A percentile compares a stretch with the other conserved stretches of the same genome.
Evolutionary conservation across 2,113 vertebrate species (phyloP).

Genomic region (Sorex fumeus): DNA sequence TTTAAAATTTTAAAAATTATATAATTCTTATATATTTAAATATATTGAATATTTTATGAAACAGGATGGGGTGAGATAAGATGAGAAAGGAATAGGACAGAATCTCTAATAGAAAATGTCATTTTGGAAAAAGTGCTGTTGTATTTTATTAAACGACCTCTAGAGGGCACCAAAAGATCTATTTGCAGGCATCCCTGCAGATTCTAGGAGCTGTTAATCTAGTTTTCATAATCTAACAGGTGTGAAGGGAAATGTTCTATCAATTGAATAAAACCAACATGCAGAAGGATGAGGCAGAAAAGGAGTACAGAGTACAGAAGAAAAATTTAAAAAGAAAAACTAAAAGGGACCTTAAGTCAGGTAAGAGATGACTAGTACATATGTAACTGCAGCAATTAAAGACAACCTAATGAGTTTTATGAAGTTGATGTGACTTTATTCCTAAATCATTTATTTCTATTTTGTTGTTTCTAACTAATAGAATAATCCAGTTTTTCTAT

Average conservation of each 20-base stretch:
- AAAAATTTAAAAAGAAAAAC: constrained; percentile 86
- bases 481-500: constrained; percentile 82
- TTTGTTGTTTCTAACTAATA: constrained; percentile 83
- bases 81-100: no score
- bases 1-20: background rate
- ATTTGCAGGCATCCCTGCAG: constrained; percentile 72
- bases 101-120: background rate
- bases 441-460: constrained; percentile 82
- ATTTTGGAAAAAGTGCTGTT: constrained; percentile 51
- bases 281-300: constrained; percentile 95
- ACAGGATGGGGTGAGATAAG: no score
- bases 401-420: constrained; percentile 73
- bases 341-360: constrained; percentile 92
- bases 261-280: constrained; percentile 93
- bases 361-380: constrained; percentile 88
- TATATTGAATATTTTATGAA: background rate
- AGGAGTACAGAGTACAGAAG: constrained; percentile 92
- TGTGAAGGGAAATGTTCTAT: constrained; percentile 94
- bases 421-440: constrained; percentile 80
- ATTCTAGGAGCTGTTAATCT: constrained; percentile 82
- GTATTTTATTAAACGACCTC: constrained; percentile 79
- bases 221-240: constrained; percentile 90
- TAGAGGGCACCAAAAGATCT: constrained; percentile 91
- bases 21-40: constrained; percentile 28
- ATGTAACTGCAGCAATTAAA: constrained; percentile 81